phyloP scores from a whole-genome alignment of 2,113 vertebrate species.

The Deroptyus accipitrinus region DNA sequence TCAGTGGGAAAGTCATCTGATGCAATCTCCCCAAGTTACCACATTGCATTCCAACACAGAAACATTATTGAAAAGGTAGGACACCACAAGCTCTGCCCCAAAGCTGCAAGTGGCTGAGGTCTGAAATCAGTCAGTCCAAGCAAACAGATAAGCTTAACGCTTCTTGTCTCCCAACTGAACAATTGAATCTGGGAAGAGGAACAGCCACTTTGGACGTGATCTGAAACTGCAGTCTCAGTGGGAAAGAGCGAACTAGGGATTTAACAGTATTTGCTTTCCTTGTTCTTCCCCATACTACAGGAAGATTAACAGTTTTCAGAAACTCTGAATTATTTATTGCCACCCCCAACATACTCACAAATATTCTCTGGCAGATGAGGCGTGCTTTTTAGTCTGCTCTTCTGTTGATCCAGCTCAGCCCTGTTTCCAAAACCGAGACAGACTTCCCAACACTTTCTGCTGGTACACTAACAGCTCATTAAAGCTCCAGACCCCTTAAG shows the following conservation, averaged over 20 bases:
- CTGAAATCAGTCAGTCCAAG: not conserved
- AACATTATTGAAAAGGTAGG: not conserved
- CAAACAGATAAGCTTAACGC: not conserved
- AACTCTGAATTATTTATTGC: conserved; percentile 1
- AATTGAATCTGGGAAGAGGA: not conserved
- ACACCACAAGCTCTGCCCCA: not conserved
- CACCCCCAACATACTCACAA: not conserved
- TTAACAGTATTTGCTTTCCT: not conserved
- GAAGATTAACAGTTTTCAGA: not conserved
- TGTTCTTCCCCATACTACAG: not conserved
- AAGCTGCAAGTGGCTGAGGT: not conserved
- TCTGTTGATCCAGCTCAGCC: not conserved
- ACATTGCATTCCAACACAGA: conserved; percentile 16
- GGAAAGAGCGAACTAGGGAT: not conserved
- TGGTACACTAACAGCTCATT: not conserved
- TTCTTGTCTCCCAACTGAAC: not conserved
- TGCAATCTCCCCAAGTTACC: not conserved
- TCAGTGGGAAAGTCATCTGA: not conserved
- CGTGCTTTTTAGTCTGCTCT: not conserved
- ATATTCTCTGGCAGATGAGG: not conserved
- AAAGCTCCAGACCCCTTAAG: not conserved
- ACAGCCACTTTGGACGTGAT: not conserved
- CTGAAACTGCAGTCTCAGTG: not conserved
- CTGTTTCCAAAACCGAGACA: not conserved
- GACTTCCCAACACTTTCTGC: not conserved